Conservation (phyloP, 2,797 vertebrate species). For the Rousettus madagascariensis region DNA sequence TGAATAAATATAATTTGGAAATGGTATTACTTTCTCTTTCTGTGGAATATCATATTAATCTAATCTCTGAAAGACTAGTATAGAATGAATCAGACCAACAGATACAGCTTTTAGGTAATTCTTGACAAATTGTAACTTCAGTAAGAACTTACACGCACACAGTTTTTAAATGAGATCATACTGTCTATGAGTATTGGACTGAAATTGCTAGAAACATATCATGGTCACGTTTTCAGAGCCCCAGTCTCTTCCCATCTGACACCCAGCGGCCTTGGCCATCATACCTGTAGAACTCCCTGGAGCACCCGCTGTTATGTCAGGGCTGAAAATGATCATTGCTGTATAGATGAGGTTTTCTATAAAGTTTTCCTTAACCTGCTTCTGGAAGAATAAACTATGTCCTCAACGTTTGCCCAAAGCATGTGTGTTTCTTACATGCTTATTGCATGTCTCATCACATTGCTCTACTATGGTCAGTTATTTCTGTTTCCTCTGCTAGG, state of each 20-base stretch:
- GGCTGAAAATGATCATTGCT: neutral
- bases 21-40: neutral
- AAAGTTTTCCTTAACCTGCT: neutral
- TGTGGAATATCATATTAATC: neutral
- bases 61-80: neutral
- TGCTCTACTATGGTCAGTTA: neutral
- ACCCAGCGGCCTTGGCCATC: neutral
- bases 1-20: neutral
- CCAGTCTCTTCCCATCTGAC: neutral
- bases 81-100: neutral
- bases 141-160: neutral
- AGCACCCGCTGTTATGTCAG: neutral
- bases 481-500: neutral
- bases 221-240: neutral
- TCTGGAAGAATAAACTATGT: neutral
- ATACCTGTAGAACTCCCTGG: neutral
- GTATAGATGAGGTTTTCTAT: neutral
- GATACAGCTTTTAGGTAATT: neutral
- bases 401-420: neutral
- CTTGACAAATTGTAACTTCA: neutral
- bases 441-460: neutral
- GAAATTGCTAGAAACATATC: neutral
- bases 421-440: neutral
- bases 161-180: neutral
- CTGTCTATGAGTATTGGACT: neutral